Evolutionary conservation across 2,888 invertebrate genomes (phyloP).

Genomic region (Perithous albicinctus): DNA sequence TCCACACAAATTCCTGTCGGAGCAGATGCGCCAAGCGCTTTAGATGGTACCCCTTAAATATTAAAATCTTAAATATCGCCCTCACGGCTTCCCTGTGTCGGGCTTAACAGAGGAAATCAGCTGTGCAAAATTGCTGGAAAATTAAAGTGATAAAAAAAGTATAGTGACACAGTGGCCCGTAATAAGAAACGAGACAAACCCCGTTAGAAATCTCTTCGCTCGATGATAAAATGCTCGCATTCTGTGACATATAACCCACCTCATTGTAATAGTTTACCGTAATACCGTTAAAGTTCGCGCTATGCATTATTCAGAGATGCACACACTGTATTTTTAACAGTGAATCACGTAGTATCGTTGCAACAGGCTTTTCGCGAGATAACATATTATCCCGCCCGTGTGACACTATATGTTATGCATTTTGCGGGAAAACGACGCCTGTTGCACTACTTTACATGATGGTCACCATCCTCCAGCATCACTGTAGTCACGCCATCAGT

Average conservation of each 20-base stretch:
- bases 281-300: constrained; percentile 23
- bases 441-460: constrained; percentile 26
- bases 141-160: background rate
- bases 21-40: too few relatives aligned
- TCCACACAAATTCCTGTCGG: too few relatives aligned
- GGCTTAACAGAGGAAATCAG: too few relatives aligned
- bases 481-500: constrained; percentile 6
- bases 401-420: background rate
- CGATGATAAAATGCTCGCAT: constrained; percentile 43
- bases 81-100: too few relatives aligned
- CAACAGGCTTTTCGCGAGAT: background rate
- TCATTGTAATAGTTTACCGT: constrained; percentile 39
- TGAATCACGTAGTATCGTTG: background rate
- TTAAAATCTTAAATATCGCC: too few relatives aligned
- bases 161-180: constrained; percentile 52
- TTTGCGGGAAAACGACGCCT: background rate
- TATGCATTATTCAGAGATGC: constrained; percentile 49
- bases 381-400: background rate
- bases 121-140: background rate
- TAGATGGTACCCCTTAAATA: too few relatives aligned
- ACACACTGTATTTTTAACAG: constrained; percentile 24
- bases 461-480: constrained; percentile 9
- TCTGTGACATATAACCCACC: constrained; percentile 33
- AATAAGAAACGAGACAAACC: constrained; percentile 28
- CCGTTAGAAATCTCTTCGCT: constrained; percentile 45